phyloP scores from a whole-genome alignment of 2,888 invertebrate species.

The Orchesella flavescens region DNA sequence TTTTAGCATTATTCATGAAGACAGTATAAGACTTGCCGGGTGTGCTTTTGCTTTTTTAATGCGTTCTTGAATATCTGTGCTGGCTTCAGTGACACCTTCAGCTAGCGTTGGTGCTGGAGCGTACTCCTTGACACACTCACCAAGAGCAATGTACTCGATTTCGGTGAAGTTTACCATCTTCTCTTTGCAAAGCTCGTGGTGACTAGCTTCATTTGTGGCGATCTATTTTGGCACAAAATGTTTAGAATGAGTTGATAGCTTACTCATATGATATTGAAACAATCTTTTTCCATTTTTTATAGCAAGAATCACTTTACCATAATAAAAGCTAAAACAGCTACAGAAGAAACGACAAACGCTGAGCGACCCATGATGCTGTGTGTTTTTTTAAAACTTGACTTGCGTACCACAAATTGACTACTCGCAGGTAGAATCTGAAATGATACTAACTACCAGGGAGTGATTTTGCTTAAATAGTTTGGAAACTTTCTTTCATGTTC shows the following conservation, averaged over 20 bases:
- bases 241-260: no score
- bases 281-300: background rate
- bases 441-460: background rate
- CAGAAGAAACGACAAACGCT: conserved; percentile 19
- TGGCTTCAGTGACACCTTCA: conserved; percentile 40
- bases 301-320: conserved; percentile 11
- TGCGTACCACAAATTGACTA: background rate
- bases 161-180: conserved; percentile 39
- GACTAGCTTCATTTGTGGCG: conserved; percentile 13
- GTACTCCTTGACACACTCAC: conserved; percentile 46
- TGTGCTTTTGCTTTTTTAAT: conserved; percentile 34
- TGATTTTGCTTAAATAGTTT: conserved; percentile 26
- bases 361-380: conserved; percentile 13
- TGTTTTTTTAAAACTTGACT: background rate
- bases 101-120: conserved; percentile 29
- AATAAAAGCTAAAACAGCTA: conserved; percentile 24
- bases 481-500: background rate
- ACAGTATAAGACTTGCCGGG: no score
- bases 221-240: conserved; percentile 13
- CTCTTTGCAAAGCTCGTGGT: conserved; percentile 39
- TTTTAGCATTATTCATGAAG: no score
- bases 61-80: conserved; percentile 22
- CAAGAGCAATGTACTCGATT: conserved; percentile 48
- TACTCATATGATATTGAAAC: conserved; percentile 6
- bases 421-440: background rate